phyloP scores from a whole-genome alignment of 2,888 invertebrate species.

The Phoenoteleia sp. region DNA sequence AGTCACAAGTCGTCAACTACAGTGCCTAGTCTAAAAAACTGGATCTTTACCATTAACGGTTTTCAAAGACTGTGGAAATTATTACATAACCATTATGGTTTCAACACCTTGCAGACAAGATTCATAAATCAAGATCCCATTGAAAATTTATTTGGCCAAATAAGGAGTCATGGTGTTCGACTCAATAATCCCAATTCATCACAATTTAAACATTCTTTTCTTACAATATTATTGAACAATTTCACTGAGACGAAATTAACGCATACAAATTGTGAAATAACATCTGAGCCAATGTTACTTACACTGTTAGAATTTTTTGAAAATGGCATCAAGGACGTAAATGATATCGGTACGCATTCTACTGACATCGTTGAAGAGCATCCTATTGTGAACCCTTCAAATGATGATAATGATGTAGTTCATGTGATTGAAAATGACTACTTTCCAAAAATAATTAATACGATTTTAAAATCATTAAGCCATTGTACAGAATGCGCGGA shows the following conservation, averaged over 20 bases:
- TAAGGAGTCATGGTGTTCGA: constrained; percentile 12
- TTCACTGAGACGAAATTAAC: neutral
- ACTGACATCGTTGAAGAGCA: no score
- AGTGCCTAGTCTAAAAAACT: constrained; percentile 5
- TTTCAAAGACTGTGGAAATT: no score
- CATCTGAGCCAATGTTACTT: neutral
- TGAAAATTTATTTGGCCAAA: constrained; percentile 28
- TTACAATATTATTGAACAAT: neutral
- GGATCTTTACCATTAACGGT: neutral
- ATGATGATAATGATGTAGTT: neutral
- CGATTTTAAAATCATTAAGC: neutral
- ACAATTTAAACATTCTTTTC: constrained; percentile 7
- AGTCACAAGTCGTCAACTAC: neutral
- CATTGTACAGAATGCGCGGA: neutral
- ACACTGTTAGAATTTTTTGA: neutral
- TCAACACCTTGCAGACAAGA: neutral
- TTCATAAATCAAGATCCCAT: constrained; percentile 15
- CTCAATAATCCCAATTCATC: constrained; percentile 6
- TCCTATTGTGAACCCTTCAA: no score
- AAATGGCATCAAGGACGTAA: no score
- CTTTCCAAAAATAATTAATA: neutral
- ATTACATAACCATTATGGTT: neutral
- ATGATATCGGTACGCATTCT: no score
- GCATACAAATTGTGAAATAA: neutral
- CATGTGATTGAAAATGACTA: neutral